phyloP scores from a whole-genome alignment of 2,113 vertebrate genomes.

The Istiophorus platypterus region DNA sequence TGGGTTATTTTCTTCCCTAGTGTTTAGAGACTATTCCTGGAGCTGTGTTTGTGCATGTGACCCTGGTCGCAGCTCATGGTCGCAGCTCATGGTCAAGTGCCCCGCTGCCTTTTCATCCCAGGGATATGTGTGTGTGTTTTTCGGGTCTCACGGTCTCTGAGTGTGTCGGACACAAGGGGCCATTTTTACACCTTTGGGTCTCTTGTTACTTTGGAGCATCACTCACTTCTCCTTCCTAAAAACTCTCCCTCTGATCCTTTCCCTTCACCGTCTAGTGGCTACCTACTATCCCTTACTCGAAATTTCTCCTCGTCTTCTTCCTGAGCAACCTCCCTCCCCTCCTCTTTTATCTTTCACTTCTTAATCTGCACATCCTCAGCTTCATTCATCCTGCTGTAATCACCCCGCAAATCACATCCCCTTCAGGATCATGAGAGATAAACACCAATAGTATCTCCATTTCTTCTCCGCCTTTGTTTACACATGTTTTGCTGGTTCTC shows the following conservation, averaged over 20 bases:
- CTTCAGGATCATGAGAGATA: not conserved
- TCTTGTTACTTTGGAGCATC: slow-evolving; percentile 15
- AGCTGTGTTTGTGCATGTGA: slow-evolving; percentile 72
- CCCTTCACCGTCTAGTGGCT: no score
- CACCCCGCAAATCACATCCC: slow-evolving; percentile 1
- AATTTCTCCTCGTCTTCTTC: not conserved
- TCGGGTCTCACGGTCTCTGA: slow-evolving; percentile 34
- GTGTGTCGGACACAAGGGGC: slow-evolving; percentile 46
- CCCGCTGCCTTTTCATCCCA: slow-evolving; percentile 59
- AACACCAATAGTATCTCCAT: slow-evolving; percentile 5
- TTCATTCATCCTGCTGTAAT: slow-evolving; percentile 11
- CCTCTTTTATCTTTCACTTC: not conserved
- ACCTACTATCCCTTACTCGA: not conserved
- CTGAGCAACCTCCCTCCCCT: not conserved
- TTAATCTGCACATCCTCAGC: slow-evolving; percentile 29
- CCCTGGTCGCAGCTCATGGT: slow-evolving; percentile 52
- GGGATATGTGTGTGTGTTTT: slow-evolving; percentile 36
- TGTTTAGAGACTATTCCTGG: slow-evolving; percentile 78
- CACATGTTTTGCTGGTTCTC: slow-evolving; percentile 3
- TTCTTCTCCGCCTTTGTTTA: slow-evolving; percentile 24
- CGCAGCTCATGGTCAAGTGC: slow-evolving; percentile 65
- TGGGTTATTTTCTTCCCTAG: slow-evolving; percentile 72
- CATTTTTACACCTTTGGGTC: slow-evolving; percentile 30
- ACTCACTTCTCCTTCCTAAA: not conserved
- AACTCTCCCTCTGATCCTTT: not conserved